Conservation (phyloP, 1,140 invertebrate species). For the Ruditapes philippinarum region DNA sequence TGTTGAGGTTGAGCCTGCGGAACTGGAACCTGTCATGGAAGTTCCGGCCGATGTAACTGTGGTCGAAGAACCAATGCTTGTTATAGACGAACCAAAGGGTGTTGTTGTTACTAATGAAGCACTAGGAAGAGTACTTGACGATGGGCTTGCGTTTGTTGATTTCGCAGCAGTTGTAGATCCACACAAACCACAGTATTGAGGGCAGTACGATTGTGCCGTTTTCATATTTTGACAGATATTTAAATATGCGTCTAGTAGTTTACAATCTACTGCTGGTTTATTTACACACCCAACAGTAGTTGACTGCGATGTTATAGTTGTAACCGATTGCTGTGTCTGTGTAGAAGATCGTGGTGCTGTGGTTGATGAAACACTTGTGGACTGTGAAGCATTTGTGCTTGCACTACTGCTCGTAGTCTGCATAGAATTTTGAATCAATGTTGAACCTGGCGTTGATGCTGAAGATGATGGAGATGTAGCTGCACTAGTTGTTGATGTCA, state of each 20-base stretch:
- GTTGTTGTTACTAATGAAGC: not conserved
- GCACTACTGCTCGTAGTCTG: not conserved
- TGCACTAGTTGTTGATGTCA: not conserved
- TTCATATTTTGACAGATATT: slow-evolving; percentile 6
- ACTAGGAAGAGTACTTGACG: not conserved
- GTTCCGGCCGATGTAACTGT: not conserved
- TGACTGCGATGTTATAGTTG: not conserved
- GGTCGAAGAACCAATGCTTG: not conserved
- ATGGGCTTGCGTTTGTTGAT: not conserved
- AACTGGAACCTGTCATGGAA: not conserved
- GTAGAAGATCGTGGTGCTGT: not conserved
- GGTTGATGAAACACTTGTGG: not conserved
- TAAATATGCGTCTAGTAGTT: slow-evolving; percentile 32
- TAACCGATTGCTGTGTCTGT: not conserved
- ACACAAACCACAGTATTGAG: slow-evolving; percentile 29
- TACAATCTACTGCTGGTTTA: slow-evolving; percentile 27
- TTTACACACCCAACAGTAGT: slow-evolving; percentile 1
- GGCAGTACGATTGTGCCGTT: slow-evolving; percentile 17
- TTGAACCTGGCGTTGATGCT: not conserved
- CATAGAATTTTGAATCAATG: not conserved
- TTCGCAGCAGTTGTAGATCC: not conserved
- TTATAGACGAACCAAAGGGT: not conserved
- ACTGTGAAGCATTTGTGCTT: not conserved
- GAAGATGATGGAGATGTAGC: not conserved
- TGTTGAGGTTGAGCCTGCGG: not conserved